Evolutionary conservation across 2,113 vertebrate species (phyloP).

Genomic region (Scomber japonicus): DNA sequence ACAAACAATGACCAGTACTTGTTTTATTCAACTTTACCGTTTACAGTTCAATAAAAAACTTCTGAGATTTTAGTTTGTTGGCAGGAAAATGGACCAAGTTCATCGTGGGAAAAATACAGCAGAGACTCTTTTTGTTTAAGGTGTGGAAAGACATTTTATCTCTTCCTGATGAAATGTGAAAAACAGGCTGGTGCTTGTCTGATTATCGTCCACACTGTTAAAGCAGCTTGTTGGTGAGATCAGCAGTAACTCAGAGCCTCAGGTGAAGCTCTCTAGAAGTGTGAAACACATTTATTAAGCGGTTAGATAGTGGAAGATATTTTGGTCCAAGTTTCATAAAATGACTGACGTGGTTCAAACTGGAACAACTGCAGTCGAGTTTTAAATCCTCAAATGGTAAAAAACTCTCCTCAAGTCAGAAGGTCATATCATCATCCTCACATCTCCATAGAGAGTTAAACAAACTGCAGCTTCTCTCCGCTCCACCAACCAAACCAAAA

Average conservation of each 20-base stretch:
- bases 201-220: neutral
- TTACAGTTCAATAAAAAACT: no score
- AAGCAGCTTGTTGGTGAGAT: neutral
- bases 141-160: neutral
- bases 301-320: no score
- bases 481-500: slow-evolving; percentile 19
- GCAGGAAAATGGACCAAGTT: no score
- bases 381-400: neutral
- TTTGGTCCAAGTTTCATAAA: neutral
- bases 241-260: no score
- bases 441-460: slow-evolving; percentile 2
- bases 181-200: neutral
- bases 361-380: neutral
- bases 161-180: neutral
- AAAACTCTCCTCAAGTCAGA: neutral
- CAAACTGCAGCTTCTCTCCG: slow-evolving; percentile 3
- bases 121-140: no score
- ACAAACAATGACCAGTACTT: no score
- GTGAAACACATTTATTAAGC: neutral
- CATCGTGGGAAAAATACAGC: no score
- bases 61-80: neutral
- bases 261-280: neutral
- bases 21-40: no score
- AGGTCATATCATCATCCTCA: neutral
- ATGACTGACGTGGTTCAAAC: neutral